phyloP scores from a whole-genome alignment of 2,888 invertebrate genomes.

The Drosophila flavopinicola region DNA sequence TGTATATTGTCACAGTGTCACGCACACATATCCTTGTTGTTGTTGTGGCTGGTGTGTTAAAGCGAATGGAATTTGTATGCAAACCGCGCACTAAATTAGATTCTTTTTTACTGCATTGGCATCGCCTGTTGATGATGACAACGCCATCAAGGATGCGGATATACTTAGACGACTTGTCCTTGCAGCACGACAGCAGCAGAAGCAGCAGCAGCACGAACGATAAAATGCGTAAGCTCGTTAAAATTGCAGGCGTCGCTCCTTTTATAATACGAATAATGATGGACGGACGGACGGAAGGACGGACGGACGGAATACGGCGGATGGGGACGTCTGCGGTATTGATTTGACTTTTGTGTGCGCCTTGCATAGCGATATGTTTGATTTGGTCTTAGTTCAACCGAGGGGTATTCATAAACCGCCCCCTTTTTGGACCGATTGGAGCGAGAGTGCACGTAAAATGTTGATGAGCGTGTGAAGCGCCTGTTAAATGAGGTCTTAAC shows the following conservation, averaged over 20 bases:
- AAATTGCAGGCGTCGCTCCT: slow-evolving; percentile 73
- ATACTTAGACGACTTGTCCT: slow-evolving; percentile 34
- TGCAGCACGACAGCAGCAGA: slow-evolving; percentile 25
- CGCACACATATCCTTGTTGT: slow-evolving; percentile 42
- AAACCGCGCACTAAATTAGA: slow-evolving; percentile 83
- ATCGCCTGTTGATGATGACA: slow-evolving; percentile 62
- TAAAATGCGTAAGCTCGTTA: slow-evolving; percentile 79
- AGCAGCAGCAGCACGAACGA: slow-evolving; percentile 39
- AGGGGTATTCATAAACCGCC: slow-evolving; percentile 2
- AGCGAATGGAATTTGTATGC: slow-evolving; percentile 79
- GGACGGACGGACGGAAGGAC: slow-evolving; percentile 35
- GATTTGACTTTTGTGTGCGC: slow-evolving; percentile 57
- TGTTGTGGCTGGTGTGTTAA: slow-evolving; percentile 15
- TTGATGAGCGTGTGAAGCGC: slow-evolving; percentile 47
- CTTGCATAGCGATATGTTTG: slow-evolving; percentile 59
- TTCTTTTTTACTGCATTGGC: slow-evolving; percentile 80
- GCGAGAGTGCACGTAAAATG: slow-evolving; percentile 21
- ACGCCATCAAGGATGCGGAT: slow-evolving; percentile 49
- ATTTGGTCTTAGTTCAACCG: slow-evolving; percentile 28
- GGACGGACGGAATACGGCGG: neutral
- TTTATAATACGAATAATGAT: slow-evolving; percentile 71
- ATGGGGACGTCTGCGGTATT: slow-evolving; percentile 33
- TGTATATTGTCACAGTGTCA: slow-evolving; percentile 59
- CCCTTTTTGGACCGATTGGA: no score
- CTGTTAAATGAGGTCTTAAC: slow-evolving; percentile 28